Percentiles rank a stretch among this genome's conserved stretches.
Evolutionary conservation across 2,113 vertebrate genomes (phyloP).

Genomic region (Tyto alba): DNA sequence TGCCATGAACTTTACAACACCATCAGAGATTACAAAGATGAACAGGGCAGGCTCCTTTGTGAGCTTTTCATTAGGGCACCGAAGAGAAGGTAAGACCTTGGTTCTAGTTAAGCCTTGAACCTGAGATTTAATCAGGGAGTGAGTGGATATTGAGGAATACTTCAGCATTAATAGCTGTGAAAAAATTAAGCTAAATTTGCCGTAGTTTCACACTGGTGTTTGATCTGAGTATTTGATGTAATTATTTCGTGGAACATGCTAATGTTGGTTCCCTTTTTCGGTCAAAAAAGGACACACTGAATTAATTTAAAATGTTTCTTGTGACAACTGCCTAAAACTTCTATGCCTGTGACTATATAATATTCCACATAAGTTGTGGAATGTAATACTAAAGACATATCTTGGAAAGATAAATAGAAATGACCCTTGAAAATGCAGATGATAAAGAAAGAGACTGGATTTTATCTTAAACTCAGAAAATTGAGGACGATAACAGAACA

Average conservation of each 20-base stretch:
- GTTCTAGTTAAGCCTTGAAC: neutral
- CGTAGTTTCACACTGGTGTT: neutral
- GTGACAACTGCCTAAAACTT: neutral
- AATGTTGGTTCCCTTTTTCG: neutral
- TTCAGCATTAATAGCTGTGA: neutral
- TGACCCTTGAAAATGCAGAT: neutral
- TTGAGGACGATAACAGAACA: neutral
- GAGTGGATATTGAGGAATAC: neutral
- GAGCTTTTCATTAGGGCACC: slow-evolving; percentile 97
- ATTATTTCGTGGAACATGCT: neutral
- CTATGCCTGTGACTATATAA: neutral
- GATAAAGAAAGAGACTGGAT: neutral
- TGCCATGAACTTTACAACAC: slow-evolving; percentile 98
- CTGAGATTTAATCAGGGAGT: neutral
- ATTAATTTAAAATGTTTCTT: neutral
- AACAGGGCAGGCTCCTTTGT: slow-evolving; percentile 94
- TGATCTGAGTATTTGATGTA: neutral
- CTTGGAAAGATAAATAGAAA: neutral
- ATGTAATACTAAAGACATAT: neutral
- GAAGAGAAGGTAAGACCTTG: slow-evolving; percentile 84
- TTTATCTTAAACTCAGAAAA: neutral
- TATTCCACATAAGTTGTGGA: neutral
- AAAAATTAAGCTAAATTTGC: neutral
- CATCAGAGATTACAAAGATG: slow-evolving; percentile 96
- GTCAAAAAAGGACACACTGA: neutral